Evolutionary conservation across 1,140 invertebrate species (phyloP).

Genomic region (Heliconius eleuchia): DNA sequence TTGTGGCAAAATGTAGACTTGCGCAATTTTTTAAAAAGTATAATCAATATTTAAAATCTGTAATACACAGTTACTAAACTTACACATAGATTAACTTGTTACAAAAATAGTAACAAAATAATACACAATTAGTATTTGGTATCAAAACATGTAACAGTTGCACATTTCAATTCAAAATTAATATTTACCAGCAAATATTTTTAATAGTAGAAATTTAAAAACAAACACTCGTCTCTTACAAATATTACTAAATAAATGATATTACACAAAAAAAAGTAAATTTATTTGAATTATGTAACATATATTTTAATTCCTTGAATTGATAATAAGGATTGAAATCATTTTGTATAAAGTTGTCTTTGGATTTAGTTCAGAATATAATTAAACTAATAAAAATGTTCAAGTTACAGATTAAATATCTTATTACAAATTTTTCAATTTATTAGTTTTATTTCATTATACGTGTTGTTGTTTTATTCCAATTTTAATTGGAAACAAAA

Average conservation of each 20-base stretch:
- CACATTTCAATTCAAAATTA: constrained; percentile 13
- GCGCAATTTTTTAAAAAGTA: no score
- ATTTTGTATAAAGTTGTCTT: neutral
- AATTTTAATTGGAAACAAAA: no score
- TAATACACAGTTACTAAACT: constrained; percentile 30
- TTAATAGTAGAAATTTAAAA: neutral
- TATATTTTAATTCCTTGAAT: neutral
- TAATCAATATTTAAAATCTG: neutral
- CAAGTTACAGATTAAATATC: no score
- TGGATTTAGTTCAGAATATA: neutral
- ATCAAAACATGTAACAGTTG: constrained; percentile 45
- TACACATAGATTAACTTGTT: constrained; percentile 46
- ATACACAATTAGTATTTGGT: constrained; percentile 69
- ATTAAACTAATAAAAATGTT: no score
- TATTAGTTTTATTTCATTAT: no score
- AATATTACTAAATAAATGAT: no score
- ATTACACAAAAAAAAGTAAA: neutral
- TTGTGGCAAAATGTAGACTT: neutral
- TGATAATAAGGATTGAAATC: neutral
- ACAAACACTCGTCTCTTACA: neutral
- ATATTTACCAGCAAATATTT: neutral
- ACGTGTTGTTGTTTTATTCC: no score
- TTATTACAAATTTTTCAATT: no score
- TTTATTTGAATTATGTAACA: neutral
- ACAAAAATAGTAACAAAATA: constrained; percentile 47